A percentile compares a stretch with the other conserved stretches of the same genome.
Evolutionary conservation across 2,797 vertebrate genomes (phyloP).

Genomic region (Typhlichthys subterraneus): DNA sequence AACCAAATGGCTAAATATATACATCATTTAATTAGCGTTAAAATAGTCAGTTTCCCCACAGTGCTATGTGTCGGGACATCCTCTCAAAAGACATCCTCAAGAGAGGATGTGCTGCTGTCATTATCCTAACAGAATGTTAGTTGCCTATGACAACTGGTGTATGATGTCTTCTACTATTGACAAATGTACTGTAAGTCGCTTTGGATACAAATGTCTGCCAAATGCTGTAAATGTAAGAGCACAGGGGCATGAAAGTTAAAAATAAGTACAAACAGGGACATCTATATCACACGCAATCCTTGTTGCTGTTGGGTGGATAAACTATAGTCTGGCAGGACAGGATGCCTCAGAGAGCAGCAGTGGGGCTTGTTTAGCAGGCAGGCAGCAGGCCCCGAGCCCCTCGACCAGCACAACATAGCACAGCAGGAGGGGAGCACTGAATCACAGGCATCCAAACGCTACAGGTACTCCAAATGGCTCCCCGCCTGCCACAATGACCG

Average conservation of each 20-base stretch:
- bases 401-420: conserved; percentile 26
- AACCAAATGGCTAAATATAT: too few species aligned
- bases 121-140: too few species aligned
- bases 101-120: too few species aligned
- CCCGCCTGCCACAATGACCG: conserved; percentile 34
- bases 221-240: background rate
- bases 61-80: too few species aligned
- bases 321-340: conserved; percentile 22
- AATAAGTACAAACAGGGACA: conserved; percentile 6
- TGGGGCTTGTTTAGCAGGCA: conserved; percentile 36
- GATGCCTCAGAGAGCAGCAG: conserved; percentile 31
- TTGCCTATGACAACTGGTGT: too few species aligned
- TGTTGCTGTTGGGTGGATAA: conserved; percentile 33
- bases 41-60: too few species aligned
- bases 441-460: conserved; percentile 19
- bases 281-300: conserved; percentile 18
- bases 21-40: too few species aligned
- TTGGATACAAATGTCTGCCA: too few species aligned
- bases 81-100: too few species aligned
- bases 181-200: too few species aligned
- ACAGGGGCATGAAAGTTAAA: background rate
- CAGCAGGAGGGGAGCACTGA: conserved; percentile 36
- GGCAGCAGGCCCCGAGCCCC: conserved; percentile 34
- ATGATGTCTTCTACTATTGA: too few species aligned
- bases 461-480: conserved; percentile 28